These are phyloP conservation scores for Pantherophis guttatus DNA, from an alignment of 2,113 vertebrate genomes.

Conservation along the genomic window DNA sequence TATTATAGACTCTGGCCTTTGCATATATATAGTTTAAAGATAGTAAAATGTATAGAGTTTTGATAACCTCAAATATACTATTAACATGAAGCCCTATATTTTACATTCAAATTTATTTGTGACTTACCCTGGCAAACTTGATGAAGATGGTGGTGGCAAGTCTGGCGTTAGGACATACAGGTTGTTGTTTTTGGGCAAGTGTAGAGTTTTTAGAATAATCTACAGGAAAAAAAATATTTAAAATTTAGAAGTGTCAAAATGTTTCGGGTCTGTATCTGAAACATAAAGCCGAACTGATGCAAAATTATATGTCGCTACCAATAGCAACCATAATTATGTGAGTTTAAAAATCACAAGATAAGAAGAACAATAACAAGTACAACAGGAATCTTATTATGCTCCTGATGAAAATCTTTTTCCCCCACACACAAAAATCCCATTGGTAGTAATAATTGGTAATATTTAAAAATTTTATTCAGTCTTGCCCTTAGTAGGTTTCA, in stretches of 20 bases:
- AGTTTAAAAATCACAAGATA: not conserved
- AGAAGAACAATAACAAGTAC: not conserved
- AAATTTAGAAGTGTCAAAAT: conserved; percentile 43
- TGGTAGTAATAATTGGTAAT: not conserved
- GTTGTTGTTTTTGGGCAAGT: conserved; percentile 98
- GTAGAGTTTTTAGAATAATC: conserved; percentile 93
- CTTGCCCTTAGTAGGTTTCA: not conserved
- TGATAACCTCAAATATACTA: not conserved
- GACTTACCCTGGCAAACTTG: conserved; percentile 90
- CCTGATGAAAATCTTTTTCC: not conserved
- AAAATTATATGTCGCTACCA: not conserved
- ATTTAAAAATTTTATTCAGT: not conserved
- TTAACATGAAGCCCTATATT: not conserved
- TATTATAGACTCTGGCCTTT: not conserved
- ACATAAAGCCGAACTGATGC: not conserved
- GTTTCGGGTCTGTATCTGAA: not conserved
- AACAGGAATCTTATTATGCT: not conserved
- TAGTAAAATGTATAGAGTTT: not conserved
- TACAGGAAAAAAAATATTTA: conserved; percentile 59
- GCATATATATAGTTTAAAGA: not conserved
- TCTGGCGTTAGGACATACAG: conserved; percentile 97
- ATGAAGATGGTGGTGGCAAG: conserved; percentile 87
- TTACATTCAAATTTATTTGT: not conserved
- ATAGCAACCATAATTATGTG: not conserved
- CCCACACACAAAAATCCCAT: too few relatives aligned